These are phyloP conservation scores for Clarias gariepinus DNA, from an alignment of 2,113 vertebrate genomes.

Conservation along the genomic window DNA sequence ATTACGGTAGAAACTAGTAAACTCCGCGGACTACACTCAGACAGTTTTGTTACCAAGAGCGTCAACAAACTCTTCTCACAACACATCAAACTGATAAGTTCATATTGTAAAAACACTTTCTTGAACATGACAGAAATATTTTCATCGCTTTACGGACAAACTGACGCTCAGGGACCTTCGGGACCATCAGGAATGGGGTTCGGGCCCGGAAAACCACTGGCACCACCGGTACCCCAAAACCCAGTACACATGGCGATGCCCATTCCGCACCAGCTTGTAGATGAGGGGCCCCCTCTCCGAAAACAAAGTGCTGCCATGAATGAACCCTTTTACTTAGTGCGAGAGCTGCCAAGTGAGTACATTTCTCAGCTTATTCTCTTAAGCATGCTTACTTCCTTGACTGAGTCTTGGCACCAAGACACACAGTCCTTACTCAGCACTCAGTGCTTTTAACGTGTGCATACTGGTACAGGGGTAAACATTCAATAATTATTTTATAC, in stretches of 20 bases:
- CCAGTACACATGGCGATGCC: constrained; percentile 69
- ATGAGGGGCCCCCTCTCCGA: constrained; percentile 77
- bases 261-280: constrained; percentile 71
- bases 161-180: constrained; percentile 79
- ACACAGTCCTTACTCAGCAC: not conserved
- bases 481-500: not conserved
- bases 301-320: constrained; percentile 76
- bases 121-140: constrained; percentile 85
- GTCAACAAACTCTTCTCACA: not conserved
- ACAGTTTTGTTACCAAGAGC: not conserved
- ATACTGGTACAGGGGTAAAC: not conserved
- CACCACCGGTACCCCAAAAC: constrained; percentile 75
- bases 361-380: not conserved
- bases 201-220: constrained; percentile 78
- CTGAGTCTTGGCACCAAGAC: not conserved
- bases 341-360: constrained; percentile 82
- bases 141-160: constrained; percentile 82
- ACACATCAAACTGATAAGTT: not conserved
- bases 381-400: not conserved
- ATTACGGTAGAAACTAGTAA: constrained; percentile 23
- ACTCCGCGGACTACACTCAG: not conserved
- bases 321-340: constrained; percentile 88
- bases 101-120: not conserved
- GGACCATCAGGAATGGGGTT: constrained; percentile 78
- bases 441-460: not conserved